Base-by-base conservation (phyloP, 2,888 invertebrate genomes). In the Mamestra brassicae region DNA sequence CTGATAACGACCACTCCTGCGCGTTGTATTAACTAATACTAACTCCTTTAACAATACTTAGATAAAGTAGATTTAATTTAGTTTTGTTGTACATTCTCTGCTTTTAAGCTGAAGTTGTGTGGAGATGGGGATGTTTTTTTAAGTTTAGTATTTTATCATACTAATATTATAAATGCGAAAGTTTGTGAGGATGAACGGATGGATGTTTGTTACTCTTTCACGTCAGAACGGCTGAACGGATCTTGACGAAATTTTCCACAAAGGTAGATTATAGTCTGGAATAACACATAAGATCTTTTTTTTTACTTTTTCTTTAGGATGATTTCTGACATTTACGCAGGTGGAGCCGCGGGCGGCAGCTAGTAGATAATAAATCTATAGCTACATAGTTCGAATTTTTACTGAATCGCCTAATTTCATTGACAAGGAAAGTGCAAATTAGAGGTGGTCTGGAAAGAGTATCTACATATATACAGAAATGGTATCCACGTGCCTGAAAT, bases 1-100 rank as follows among this genome's bases (percentile, higher is more conserved):
- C 77, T 87, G 88, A 90, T 91, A 90, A 89, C 86, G 71, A 69
- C 72, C 69, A 78, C 70, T 80, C 69, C 74, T 81, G 78, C 62
- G 65, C 78, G 67, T 57, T 78, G 74, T 72, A 76, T 85, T 82
- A 87, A 74, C 72, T 26, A 26, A 26, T 26, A 26, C 26, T 26
- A 71, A 78, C 72, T 79, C 55, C 66, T 81, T 68, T 75, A 72
- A 80, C 79, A 71, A 81, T 81, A 73, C 57, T 73, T 45, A 36
- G 38, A 74, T 57, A 57, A 74, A 66, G n/a, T 57, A 47, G 13
- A 47, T 78, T 64, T 81, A 52, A 50, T 72, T 64, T 63, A 55
- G 60, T 77, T 76, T 42, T 52, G 15, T 0, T 63, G 10, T 68
- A 62, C 38, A 57, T 54, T 65, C 26, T 50, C 47, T 64, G 50